phyloP scores from a whole-genome alignment of 2,113 vertebrate genomes.

The Vimba vimba region DNA sequence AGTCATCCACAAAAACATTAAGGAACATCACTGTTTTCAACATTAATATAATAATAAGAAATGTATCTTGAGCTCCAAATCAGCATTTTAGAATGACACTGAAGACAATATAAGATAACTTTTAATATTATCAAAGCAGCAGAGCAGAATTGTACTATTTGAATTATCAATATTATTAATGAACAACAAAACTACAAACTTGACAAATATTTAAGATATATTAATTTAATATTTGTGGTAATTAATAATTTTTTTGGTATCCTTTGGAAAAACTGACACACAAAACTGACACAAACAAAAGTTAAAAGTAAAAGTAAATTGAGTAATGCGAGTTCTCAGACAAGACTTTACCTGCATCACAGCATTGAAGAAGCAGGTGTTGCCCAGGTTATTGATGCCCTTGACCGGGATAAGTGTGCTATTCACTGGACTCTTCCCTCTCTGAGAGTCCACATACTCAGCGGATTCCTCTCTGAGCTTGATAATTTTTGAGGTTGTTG shows the following conservation, averaged over 20 bases:
- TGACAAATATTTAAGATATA: too few relatives aligned
- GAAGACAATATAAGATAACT: background rate
- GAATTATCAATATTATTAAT: too few relatives aligned
- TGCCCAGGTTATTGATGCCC: conserved; percentile 95
- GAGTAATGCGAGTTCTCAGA: background rate
- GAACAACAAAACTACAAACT: too few relatives aligned
- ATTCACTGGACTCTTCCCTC: conserved; percentile 77
- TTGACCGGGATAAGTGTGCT: conserved; percentile 85
- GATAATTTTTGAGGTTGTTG: conserved; percentile 84
- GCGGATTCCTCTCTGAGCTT: conserved; percentile 83
- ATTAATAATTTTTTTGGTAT: too few relatives aligned
- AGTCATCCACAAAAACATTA: too few relatives aligned
- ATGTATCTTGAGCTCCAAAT: background rate
- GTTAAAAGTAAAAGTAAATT: background rate
- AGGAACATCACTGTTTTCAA: too few relatives aligned
- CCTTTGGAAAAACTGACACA: background rate
- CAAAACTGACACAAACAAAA: conserved; percentile 45
- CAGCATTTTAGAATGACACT: background rate
- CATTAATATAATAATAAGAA: background rate
- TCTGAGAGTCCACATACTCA: conserved; percentile 79
- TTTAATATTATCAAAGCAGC: background rate
- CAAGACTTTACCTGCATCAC: conserved; percentile 90
- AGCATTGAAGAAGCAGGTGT: conserved; percentile 98
- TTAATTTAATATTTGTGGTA: too few relatives aligned
- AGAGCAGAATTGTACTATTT: too few relatives aligned